phyloP scores from a whole-genome alignment of 2,888 invertebrate species.

The Phrixothrix hirtus region DNA sequence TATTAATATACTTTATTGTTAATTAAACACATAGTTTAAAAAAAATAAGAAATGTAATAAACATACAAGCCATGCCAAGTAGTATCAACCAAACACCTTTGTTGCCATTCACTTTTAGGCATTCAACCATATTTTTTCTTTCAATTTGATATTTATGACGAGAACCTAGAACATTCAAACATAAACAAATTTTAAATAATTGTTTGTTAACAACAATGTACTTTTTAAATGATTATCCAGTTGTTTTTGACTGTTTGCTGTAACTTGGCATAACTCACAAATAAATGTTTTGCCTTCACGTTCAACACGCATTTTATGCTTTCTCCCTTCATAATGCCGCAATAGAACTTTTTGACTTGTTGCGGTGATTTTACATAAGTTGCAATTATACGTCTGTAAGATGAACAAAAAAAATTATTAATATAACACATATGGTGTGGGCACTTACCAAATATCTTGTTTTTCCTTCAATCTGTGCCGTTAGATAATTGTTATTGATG shows the following conservation, averaged over 20 bases:
- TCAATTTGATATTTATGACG: slow-evolving; percentile 21
- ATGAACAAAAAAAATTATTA: too few species aligned
- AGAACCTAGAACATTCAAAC: slow-evolving; percentile 15
- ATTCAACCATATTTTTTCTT: slow-evolving; percentile 26
- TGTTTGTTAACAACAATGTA: too few species aligned
- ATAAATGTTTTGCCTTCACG: slow-evolving; percentile 50
- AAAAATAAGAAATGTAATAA: slow-evolving; percentile 49
- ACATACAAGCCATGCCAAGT: slow-evolving; percentile 48
- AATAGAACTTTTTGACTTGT: slow-evolving; percentile 52
- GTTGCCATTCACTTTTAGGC: slow-evolving; percentile 17
- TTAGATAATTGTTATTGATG: slow-evolving; percentile 19
- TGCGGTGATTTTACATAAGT: slow-evolving; percentile 52
- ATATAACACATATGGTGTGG: too few species aligned
- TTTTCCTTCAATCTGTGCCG: slow-evolving; percentile 10
- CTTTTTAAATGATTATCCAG: slow-evolving; percentile 53
- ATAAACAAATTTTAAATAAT: too few species aligned
- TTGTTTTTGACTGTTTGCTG: slow-evolving; percentile 54
- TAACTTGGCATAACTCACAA: slow-evolving; percentile 52
- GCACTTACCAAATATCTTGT: slow-evolving; percentile 6
- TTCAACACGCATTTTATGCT: slow-evolving; percentile 50
- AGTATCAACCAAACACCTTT: slow-evolving; percentile 48
- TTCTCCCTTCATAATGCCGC: slow-evolving; percentile 52
- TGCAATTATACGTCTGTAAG: slow-evolving; percentile 47
- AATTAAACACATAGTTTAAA: slow-evolving; percentile 33
- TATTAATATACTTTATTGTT: slow-evolving; percentile 1